Evolutionary conservation across 2,797 vertebrate species (phyloP), one percentile per base, ranked within the genome.

Genomic region (Typhlichthys subterraneus): DNA sequence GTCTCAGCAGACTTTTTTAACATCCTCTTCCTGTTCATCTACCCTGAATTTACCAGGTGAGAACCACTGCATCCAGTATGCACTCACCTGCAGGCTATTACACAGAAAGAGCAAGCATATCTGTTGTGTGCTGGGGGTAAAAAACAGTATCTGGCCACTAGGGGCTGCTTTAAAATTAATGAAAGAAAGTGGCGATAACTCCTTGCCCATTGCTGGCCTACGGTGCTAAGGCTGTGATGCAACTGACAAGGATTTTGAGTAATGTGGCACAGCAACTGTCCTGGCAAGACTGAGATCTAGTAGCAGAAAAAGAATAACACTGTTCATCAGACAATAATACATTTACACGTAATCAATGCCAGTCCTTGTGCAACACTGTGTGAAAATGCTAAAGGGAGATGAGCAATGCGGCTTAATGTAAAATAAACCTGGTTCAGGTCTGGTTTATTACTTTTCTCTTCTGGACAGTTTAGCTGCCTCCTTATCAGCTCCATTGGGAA

Each of bases 201-300:
- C 83, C 63, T 51, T 38, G 2, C 79, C 84, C 76, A 71, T 61
- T 8, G 3, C 72, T 80, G 85, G 82, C 85, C 83, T 56, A 23
- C 62, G 86, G 86, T 74, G 59, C 69, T 51, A 31, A 78, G 68
- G 58, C 73, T 84, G 77, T 88, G 85, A 88, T 86, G 86, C 82
- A 86, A 87, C 81, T 80, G 77, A 75, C 71, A 78, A 51, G 63
- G 58, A 71, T 86, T 85, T 70, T 19, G 55, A 69, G 84, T 70
- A 87, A 87, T 67, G 69, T 83, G 76, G 80, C 11, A 45, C 45
- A 38, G 57, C 19, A 67, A 72, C 31, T 73, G 81, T 78, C 59
- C 51, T 57, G 50, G 60, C 65, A 73, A 76, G 79, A 67, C 1
- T 47, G 48, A 72, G 84, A 71, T 45, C 14, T 45, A 45, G 73